Percentiles rank a stretch among this genome's conserved stretches.
phyloP scores from a whole-genome alignment of 2,888 invertebrate species.

The Schizotus pectinicornis region DNA sequence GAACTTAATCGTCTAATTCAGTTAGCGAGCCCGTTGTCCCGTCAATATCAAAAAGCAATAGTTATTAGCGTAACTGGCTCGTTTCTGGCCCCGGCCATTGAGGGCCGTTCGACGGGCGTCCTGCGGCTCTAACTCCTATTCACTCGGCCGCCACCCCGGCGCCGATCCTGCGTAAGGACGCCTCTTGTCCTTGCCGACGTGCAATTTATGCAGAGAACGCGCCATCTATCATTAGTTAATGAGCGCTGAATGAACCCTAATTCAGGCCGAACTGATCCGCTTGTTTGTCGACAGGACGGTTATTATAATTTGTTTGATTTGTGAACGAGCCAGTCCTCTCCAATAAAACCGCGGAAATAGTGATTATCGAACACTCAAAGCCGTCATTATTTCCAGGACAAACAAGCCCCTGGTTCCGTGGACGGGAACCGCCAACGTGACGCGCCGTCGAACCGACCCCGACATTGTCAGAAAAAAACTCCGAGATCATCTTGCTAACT shows the following conservation, averaged over 20 bases:
- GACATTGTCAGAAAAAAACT: not conserved
- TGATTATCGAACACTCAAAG: slow-evolving; percentile 36
- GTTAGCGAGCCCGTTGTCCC: no score
- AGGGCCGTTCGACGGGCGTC: no score
- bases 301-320: slow-evolving; percentile 53
- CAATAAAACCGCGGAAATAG: slow-evolving; percentile 27
- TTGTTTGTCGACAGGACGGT: slow-evolving; percentile 40
- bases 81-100: no score
- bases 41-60: no score
- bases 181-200: slow-evolving; percentile 29
- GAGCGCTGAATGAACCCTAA: slow-evolving; percentile 44
- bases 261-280: slow-evolving; percentile 40
- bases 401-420: no score
- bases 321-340: slow-evolving; percentile 33
- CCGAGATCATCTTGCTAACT: not conserved
- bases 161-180: not conserved
- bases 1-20: no score
- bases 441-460: not conserved
- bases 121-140: no score
- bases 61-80: no score
- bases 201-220: slow-evolving; percentile 44
- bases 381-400: not conserved
- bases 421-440: not conserved
- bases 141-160: not conserved
- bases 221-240: slow-evolving; percentile 55